Evolutionary conservation across 1,140 invertebrate genomes (phyloP).

Genomic region (Capitella teleta): DNA sequence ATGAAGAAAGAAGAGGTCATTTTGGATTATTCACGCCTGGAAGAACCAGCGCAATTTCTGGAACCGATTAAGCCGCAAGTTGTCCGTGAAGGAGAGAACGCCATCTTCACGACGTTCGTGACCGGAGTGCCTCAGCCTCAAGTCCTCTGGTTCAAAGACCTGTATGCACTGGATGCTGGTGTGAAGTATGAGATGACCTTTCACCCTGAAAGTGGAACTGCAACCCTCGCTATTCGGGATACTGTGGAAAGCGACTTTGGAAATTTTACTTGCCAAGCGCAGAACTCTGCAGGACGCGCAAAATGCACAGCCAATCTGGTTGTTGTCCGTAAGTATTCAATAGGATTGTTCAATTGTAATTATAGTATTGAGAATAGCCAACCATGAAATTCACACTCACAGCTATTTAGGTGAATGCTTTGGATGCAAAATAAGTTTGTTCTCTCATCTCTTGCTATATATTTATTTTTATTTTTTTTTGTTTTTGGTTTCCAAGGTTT

Average conservation of each 20-base stretch:
- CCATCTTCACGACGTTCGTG: slow-evolving; percentile 31
- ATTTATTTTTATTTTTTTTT: too few relatives aligned
- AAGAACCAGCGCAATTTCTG: slow-evolving; percentile 50
- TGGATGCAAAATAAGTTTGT: too few relatives aligned
- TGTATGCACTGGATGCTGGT: neutral
- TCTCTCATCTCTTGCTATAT: too few relatives aligned
- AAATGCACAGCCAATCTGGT: slow-evolving; percentile 78
- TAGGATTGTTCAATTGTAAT: too few relatives aligned
- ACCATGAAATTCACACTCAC: too few relatives aligned
- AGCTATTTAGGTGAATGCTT: too few relatives aligned
- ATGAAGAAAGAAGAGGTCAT: neutral
- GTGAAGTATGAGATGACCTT: slow-evolving; percentile 1
- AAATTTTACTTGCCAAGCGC: slow-evolving; percentile 82
- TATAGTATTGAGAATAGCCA: neutral
- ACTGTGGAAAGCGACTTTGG: slow-evolving; percentile 81
- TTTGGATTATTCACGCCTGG: too few relatives aligned
- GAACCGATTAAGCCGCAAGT: slow-evolving; percentile 88
- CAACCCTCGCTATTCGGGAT: slow-evolving; percentile 62
- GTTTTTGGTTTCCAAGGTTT: too few relatives aligned
- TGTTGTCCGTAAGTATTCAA: slow-evolving; percentile 46
- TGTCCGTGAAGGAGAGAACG: slow-evolving; percentile 26
- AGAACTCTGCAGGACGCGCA: slow-evolving; percentile 75
- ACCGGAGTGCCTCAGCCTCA: slow-evolving; percentile 31
- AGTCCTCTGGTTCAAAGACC: slow-evolving; percentile 30
- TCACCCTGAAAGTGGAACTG: slow-evolving; percentile 5